Evolutionary conservation across 2,888 invertebrate genomes (phyloP), one percentile per base, ranked within the genome.

Genomic region (Carcina quercana): DNA sequence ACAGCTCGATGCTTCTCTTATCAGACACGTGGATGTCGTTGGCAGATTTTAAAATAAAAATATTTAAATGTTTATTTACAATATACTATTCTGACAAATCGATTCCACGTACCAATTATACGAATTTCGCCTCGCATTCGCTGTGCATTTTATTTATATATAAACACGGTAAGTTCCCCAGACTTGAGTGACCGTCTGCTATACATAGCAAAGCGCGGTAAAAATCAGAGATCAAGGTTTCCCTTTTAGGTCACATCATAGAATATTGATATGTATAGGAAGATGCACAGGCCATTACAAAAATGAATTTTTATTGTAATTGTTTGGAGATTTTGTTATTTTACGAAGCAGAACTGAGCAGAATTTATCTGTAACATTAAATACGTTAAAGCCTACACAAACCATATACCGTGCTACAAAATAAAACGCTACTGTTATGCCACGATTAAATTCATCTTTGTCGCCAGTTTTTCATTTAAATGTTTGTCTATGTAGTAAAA

Each of bases 21-120:
- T 76, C 71, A 74, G 38, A 76, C 65, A 76, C 80, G 79, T 74
- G 82, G 80, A 71, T 68, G 57, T n/a, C n/a, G n/a, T 64, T 71
- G 67, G 60, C 74, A 78, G 71, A 72, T 66, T 68, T 64, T 37
- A 64, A 74, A 73, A 67, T 69, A 72, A 74, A 68, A 72, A 68
- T 71, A 74, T 74, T 74, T 73, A 73, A 75, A 72, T 59, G 56
- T 72, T 64, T 82, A 82, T 83, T 79, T 83, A 83, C 82, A 83
- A 73, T 73, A 70, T 67, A 68, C n/a, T n/a, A n/a, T 57, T 71
- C 75, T 74, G 76, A 61, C 71, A 72, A 70, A 64, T 63, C 56
- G 50, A 62, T 63, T 59, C 64, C 74, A 79, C 79, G 76, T 60
- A 69, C 74, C 60, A 68, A 73, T 67, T 62, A 71, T 67, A 62